phyloP scores from a whole-genome alignment of 53 echinoderm and acorn worm species.

The Mesocentrotus franciscanus region DNA sequence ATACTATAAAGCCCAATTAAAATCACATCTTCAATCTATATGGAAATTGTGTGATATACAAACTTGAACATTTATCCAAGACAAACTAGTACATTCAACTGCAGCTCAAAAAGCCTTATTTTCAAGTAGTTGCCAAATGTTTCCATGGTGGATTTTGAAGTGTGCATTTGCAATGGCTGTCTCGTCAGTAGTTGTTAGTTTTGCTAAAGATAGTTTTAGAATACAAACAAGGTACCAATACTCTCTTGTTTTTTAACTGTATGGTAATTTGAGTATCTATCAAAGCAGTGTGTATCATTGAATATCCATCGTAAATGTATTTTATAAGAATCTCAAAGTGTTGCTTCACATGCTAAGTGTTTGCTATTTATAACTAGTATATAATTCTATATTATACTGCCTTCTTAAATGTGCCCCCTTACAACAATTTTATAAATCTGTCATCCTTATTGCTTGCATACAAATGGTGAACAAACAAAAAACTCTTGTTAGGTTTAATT shows the following conservation, averaged over 20 bases:
- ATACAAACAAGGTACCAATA: neutral
- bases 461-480: too few species aligned
- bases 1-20: too few species aligned
- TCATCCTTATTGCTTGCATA: neutral
- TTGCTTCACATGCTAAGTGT: neutral
- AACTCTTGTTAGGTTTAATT: too few species aligned
- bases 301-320: neutral
- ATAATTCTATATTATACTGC: neutral
- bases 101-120: neutral
- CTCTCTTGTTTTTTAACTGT: neutral
- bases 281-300: neutral
- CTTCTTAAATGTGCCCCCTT: neutral
- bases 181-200: neutral
- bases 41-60: too few species aligned
- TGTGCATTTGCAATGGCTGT: neutral
- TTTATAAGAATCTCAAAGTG: neutral
- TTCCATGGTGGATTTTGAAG: neutral
- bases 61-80: neutral
- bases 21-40: too few species aligned
- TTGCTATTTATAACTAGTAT: neutral
- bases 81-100: neutral
- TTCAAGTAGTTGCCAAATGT: neutral
- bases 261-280: neutral
- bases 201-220: neutral
- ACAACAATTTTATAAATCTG: neutral